Evolutionary conservation across 2,113 vertebrate genomes (phyloP), one percentile per base, ranked within the genome.

Genomic region (Silurus asotus): DNA sequence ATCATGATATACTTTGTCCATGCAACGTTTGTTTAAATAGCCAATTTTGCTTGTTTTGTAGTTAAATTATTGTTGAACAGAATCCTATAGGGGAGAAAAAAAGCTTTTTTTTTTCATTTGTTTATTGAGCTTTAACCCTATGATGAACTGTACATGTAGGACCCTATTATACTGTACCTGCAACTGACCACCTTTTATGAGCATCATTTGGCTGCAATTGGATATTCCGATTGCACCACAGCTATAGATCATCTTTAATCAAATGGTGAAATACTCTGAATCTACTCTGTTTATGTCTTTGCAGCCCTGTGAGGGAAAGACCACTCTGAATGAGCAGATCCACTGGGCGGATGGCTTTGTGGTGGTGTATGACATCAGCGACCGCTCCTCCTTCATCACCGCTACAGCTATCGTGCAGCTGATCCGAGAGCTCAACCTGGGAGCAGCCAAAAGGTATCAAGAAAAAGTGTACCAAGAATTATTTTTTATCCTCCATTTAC

Each of bases 261-360:
- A 15, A 48, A 48, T 7, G 28, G 53, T 28, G 6, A 15, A 61
- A 9, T 80, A 80, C 15, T 77, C 14, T 84, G 13, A 72, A 75
- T 64, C 20, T 58, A 5, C 58, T 56, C 70, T 81, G 51, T 28
- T 19, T 49, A 48, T 87, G 6, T 74, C 20, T 87, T 91, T 92
- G 37, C 91, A 96, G 94, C 86, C 91, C 0, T 94, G 93, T 85
- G 94, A 85, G 49, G 92, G 94, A 45, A 96, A 95, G 88, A 92
- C 93, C 9, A 93, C 93, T 58, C 90, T 96, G 64, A 91, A 91
- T 0, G 93, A 95, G 0, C 95, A 97, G 86, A 94, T 97, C 48
- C 96, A 95, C 8, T 97, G 96, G 96, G 96, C 96, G 4, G 96
- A 98, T 14, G 97, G 96, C 3, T 97, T 98, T 85, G 90, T 98